phyloP scores from a whole-genome alignment of 1,140 invertebrate genomes.

The Drosophila littoralis region DNA sequence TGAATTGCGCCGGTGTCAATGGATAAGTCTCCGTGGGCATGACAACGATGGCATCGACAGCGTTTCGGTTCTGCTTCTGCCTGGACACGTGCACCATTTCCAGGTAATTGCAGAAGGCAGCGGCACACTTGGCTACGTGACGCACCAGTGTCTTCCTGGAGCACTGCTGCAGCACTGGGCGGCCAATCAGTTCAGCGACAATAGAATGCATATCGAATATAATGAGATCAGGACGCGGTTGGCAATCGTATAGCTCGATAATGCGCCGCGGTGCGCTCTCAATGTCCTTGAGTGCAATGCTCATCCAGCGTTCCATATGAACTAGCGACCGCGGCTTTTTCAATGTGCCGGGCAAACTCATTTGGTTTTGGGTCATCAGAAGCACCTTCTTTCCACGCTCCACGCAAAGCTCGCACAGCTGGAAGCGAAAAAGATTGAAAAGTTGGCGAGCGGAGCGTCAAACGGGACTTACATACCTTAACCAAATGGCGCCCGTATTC shows the following conservation, averaged over 20 bases:
- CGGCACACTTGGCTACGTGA: slow-evolving; percentile 62
- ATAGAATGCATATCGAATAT: slow-evolving; percentile 61
- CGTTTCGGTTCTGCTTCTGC: background rate
- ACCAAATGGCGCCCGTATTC: slow-evolving; percentile 48
- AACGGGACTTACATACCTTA: slow-evolving; percentile 37
- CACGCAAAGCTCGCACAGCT: slow-evolving; percentile 59
- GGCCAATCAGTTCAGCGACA: slow-evolving; percentile 44
- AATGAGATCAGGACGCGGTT: slow-evolving; percentile 42
- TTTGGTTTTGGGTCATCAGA: slow-evolving; percentile 45
- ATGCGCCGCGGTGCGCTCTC: slow-evolving; percentile 48
- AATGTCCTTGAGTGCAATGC: slow-evolving; percentile 38
- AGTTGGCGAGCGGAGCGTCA: background rate
- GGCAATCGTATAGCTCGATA: slow-evolving; percentile 34
- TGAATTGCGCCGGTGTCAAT: slow-evolving; percentile 58
- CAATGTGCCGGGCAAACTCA: background rate
- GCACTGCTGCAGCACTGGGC: slow-evolving; percentile 58
- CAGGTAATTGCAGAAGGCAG: slow-evolving; percentile 62
- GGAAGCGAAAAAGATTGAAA: background rate
- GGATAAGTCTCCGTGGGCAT: slow-evolving; percentile 65
- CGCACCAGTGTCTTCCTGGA: slow-evolving; percentile 51
- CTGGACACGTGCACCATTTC: slow-evolving; percentile 39
- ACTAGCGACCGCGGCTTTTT: slow-evolving; percentile 22
- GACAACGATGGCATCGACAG: slow-evolving; percentile 54
- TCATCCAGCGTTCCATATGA: slow-evolving; percentile 24
- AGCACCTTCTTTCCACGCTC: slow-evolving; percentile 45